A percentile compares a stretch with the other conserved stretches of the same genome.
Evolutionary conservation across 2,888 invertebrate genomes (phyloP).

Genomic region (Plebejus melissa): DNA sequence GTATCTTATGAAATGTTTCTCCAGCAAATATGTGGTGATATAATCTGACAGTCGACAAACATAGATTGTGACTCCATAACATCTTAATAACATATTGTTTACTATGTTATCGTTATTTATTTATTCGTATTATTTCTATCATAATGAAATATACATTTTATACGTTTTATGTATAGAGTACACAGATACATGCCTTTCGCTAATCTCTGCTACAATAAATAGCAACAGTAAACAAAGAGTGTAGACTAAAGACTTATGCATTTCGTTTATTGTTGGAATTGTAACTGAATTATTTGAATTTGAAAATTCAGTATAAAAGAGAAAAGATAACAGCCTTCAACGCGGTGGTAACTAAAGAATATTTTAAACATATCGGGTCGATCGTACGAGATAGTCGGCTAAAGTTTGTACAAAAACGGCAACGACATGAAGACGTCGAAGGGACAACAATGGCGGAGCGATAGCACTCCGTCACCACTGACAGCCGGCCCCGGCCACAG

Average conservation of each 20-base stretch:
- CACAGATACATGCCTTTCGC: not conserved
- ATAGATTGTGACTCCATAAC: constrained; percentile 12
- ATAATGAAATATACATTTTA: not conserved
- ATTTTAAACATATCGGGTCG: not conserved
- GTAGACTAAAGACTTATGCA: too few species aligned
- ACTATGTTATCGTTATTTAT: not conserved
- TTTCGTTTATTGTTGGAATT: too few species aligned
- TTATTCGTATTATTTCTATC: not conserved
- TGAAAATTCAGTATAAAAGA: too few species aligned
- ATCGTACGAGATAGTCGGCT: constrained; percentile 13
- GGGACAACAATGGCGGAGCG: constrained; percentile 55
- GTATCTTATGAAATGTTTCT: constrained; percentile 16
- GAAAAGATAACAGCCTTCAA: not conserved
- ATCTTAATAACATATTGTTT: constrained; percentile 9
- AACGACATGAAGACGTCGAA: constrained; percentile 62
- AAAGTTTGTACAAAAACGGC: constrained; percentile 30
- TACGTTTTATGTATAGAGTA: not conserved
- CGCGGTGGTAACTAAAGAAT: not conserved
- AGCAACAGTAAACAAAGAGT: too few species aligned
- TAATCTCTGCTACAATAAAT: not conserved
- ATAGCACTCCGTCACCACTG: constrained; percentile 73
- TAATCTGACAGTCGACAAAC: constrained; percentile 15
- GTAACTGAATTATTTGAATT: too few species aligned
- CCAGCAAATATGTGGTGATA: constrained; percentile 2
- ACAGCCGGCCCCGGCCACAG: constrained; percentile 53